Percentiles rank a stretch among this genome's conserved stretches.
Conservation (phyloP, 1,140 invertebrate genomes). For the Ips nitidus region DNA sequence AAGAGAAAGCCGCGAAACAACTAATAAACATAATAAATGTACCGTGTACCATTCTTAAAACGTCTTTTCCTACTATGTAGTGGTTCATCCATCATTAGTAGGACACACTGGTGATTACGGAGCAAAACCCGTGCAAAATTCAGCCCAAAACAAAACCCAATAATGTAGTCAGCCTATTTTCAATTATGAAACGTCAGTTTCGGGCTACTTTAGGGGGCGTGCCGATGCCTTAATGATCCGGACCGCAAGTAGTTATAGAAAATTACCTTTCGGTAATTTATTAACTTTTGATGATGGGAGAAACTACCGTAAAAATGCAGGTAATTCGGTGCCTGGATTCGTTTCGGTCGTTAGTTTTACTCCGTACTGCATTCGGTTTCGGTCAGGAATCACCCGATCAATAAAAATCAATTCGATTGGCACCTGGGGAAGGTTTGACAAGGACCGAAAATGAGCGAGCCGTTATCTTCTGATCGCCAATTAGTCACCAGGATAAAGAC, state of each 20-base stretch:
- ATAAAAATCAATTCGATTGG: too few species aligned
- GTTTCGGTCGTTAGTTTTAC: too few species aligned
- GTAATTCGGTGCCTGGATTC: neutral
- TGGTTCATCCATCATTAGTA: too few species aligned
- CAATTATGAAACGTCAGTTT: slow-evolving; percentile 12
- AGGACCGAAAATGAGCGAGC: slow-evolving; percentile 17
- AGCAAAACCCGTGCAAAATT: neutral
- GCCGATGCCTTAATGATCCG: slow-evolving; percentile 12
- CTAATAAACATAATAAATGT: too few species aligned
- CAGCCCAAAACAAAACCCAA: neutral
- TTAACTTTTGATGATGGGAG: slow-evolving; percentile 14
- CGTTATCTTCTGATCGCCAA: slow-evolving; percentile 28
- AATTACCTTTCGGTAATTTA: slow-evolving; percentile 13
- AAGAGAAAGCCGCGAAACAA: too few species aligned
- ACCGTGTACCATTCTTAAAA: too few species aligned
- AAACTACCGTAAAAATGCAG: slow-evolving; percentile 11
- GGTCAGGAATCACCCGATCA: too few species aligned
- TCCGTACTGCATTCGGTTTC: too few species aligned
- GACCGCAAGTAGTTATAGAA: neutral
- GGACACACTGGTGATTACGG: too few species aligned
- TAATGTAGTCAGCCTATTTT: slow-evolving; percentile 11
- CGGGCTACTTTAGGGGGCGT: slow-evolving; percentile 11
- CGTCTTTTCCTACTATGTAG: too few species aligned
- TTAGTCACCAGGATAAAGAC: slow-evolving; percentile 34
- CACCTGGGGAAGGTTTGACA: neutral